A percentile compares a stretch with the other conserved stretches of the same genome.
These are phyloP conservation scores for Antigone vipio DNA, from an alignment of 2,113 vertebrate genomes.

Conservation along the genomic window DNA sequence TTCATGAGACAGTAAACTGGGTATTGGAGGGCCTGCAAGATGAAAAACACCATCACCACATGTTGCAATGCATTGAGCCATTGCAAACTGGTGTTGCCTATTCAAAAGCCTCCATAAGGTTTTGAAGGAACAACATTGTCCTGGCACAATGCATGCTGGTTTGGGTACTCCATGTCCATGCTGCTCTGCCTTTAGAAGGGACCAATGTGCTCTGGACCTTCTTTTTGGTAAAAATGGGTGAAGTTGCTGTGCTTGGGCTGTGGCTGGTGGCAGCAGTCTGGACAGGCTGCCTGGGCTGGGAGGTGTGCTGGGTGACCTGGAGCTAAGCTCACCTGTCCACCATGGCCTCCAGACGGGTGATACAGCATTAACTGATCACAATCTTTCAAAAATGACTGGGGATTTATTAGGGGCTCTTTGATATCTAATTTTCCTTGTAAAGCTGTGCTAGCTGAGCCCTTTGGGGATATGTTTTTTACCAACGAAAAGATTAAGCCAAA, in stretches of 20 bases:
- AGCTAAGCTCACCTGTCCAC: not conserved
- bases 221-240: not conserved
- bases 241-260: not conserved
- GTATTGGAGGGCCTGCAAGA: constrained; percentile 30
- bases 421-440: not conserved
- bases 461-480: not conserved
- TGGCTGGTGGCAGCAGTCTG: not conserved
- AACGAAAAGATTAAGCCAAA: not conserved
- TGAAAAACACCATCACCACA: constrained; percentile 56
- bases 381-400: not conserved
- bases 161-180: not conserved
- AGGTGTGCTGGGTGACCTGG: not conserved
- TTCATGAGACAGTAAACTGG: constrained; percentile 53
- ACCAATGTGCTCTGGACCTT: not conserved
- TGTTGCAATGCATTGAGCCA: not conserved
- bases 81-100: constrained; percentile 4
- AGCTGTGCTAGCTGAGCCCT: not conserved
- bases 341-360: not conserved
- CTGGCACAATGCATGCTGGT: not conserved
- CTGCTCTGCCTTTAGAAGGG: not conserved
- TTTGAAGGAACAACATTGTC: not conserved
- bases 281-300: not conserved
- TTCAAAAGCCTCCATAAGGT: not conserved
- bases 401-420: not conserved
- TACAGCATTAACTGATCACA: accelerated